phyloP scores from a whole-genome alignment of 2,888 invertebrate species.

The Zelleria hepariella region DNA sequence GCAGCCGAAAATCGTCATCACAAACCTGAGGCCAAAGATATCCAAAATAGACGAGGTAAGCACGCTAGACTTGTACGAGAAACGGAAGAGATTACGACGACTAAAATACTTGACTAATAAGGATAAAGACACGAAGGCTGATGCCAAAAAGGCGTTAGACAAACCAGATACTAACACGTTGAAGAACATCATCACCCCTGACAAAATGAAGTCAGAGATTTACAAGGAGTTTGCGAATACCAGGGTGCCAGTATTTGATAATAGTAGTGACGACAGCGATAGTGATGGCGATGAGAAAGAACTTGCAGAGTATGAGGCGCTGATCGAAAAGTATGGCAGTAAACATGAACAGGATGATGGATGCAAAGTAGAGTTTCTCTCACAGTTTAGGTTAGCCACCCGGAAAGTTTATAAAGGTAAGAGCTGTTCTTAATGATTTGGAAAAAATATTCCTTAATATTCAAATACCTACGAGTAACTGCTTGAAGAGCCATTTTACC shows the following conservation, averaged over 20 bases:
- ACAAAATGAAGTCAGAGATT: conserved; percentile 51
- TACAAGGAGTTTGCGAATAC: conserved; percentile 46
- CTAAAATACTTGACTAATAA: conserved; percentile 46
- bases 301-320: conserved; percentile 55
- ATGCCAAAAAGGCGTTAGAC: conserved; percentile 27
- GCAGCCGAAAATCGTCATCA: conserved; percentile 53
- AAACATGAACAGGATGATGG: conserved; percentile 2
- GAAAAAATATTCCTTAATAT: too few species aligned
- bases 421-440: too few species aligned
- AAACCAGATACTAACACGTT: conserved; percentile 20
- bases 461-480: too few species aligned
- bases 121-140: conserved; percentile 27
- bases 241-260: conserved; percentile 33
- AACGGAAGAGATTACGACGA: conserved; percentile 56
- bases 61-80: conserved; percentile 69
- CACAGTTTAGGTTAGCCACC: conserved; percentile 75
- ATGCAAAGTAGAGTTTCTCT: conserved; percentile 71
- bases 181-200: conserved; percentile 49
- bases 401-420: conserved; percentile 73
- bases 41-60: conserved; percentile 47
- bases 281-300: conserved; percentile 66
- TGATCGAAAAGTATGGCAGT: conserved; percentile 59
- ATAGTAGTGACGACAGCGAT: conserved; percentile 54
- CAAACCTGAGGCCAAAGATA: conserved; percentile 42
- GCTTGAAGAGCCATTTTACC: too few species aligned